Percentiles rank a stretch among this genome's conserved stretches.
These are phyloP conservation scores for Actinopyga echinites DNA, from an alignment of 53 echinoderm and acorn worm species.

Conservation along the genomic window DNA sequence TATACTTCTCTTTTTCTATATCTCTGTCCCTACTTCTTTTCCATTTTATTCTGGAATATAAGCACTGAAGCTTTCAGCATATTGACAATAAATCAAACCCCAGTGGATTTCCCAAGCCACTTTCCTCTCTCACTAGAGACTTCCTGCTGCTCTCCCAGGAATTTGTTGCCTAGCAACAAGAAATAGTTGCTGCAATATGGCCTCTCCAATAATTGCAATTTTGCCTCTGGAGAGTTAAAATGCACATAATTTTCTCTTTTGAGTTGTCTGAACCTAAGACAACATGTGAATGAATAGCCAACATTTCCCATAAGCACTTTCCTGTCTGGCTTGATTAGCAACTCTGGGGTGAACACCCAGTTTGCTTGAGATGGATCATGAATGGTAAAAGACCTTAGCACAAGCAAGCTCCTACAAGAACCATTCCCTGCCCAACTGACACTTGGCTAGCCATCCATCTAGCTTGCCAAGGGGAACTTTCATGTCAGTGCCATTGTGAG, in stretches of 20 bases:
- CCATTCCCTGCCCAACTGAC: too few relatives aligned
- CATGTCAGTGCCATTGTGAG: too few relatives aligned
- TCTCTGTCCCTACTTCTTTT: constrained; percentile 1
- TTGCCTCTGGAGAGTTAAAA: constrained; percentile 33
- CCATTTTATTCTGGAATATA: constrained; percentile 41
- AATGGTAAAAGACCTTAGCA: too few relatives aligned
- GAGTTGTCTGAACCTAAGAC: constrained; percentile 40
- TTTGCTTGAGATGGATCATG: too few relatives aligned
- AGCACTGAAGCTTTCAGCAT: constrained; percentile 42
- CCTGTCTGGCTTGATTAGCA: constrained; percentile 26
- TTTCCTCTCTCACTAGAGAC: constrained; percentile 35
- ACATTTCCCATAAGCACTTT: constrained; percentile 35
- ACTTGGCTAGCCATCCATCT: too few relatives aligned
- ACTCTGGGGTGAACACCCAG: background rate
- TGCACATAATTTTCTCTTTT: constrained; percentile 49
- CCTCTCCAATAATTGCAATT: constrained; percentile 49
- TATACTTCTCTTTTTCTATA: background rate
- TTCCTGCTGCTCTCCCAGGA: constrained; percentile 46
- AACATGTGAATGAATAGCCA: constrained; percentile 8
- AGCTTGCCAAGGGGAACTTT: too few relatives aligned
- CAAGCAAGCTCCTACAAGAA: too few relatives aligned
- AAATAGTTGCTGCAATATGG: constrained; percentile 47
- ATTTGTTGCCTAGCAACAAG: constrained; percentile 30
- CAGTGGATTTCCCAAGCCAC: constrained; percentile 46
- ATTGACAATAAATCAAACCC: constrained; percentile 51